Evolutionary conservation across 2,888 invertebrate genomes (phyloP).

Genomic region (Pecten maximus): DNA sequence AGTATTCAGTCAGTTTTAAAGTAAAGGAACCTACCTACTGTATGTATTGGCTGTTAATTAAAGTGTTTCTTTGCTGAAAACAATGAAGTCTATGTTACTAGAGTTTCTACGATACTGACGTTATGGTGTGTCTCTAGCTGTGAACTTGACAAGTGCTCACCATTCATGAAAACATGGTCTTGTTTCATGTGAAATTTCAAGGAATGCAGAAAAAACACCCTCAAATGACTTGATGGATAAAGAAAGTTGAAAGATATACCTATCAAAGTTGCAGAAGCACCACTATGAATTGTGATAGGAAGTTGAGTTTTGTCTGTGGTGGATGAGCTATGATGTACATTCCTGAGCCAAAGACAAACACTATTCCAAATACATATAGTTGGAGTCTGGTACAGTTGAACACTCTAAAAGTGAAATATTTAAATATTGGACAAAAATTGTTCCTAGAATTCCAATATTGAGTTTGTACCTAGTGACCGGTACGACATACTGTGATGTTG

Average conservation of each 20-base stretch:
- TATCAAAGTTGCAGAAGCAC: not conserved
- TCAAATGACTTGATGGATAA: too few species aligned
- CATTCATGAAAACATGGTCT: not conserved
- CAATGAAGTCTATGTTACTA: not conserved
- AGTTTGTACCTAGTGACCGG: not conserved
- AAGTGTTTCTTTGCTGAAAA: not conserved
- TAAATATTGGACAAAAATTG: not conserved
- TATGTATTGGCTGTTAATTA: too few species aligned
- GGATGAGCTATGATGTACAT: not conserved
- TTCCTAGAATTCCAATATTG: not conserved
- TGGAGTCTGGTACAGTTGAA: too few species aligned
- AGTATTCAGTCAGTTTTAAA: too few species aligned
- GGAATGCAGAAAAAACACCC: not conserved
- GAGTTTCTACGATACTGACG: not conserved
- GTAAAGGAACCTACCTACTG: too few species aligned
- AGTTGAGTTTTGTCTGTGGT: not conserved
- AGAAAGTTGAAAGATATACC: too few species aligned
- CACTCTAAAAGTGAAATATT: too few species aligned
- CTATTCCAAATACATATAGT: too few species aligned
- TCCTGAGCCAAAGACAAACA: not conserved
- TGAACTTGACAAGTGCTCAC: not conserved
- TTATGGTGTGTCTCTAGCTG: not conserved
- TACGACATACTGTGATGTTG: not conserved
- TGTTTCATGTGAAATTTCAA: not conserved
- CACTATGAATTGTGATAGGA: not conserved